These are phyloP conservation scores for Oxystoma pomonae DNA, from an alignment of 2,888 invertebrate species.

Conservation along the genomic window DNA sequence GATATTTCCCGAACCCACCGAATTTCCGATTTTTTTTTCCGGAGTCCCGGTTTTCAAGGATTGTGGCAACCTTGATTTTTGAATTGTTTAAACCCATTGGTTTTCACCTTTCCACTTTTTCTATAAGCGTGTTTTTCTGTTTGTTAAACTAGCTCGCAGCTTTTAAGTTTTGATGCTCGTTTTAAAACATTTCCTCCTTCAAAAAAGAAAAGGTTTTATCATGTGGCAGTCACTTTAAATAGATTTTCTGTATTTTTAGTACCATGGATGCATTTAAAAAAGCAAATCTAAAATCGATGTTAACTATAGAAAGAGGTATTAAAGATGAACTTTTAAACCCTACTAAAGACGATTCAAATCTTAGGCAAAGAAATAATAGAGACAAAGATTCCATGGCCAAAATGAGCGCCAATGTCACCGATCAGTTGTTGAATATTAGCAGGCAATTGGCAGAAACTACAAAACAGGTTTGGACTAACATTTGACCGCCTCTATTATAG, in stretches of 20 bases:
- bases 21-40: too few species aligned
- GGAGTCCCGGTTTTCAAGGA: too few species aligned
- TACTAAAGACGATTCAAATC: conserved; percentile 50
- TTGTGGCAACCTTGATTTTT: too few species aligned
- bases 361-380: conserved; percentile 62
- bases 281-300: conserved; percentile 73
- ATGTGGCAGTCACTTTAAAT: too few species aligned
- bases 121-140: too few species aligned
- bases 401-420: conserved; percentile 75
- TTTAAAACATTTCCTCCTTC: too few species aligned
- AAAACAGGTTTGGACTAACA: conserved; percentile 22
- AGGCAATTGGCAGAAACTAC: conserved; percentile 84
- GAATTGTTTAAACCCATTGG: too few species aligned
- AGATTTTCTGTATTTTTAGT: conserved; percentile 43
- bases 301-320: conserved; percentile 72
- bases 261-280: conserved; percentile 73
- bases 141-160: too few species aligned
- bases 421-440: conserved; percentile 79
- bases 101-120: too few species aligned
- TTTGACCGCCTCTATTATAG: too few species aligned
- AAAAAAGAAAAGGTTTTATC: too few species aligned
- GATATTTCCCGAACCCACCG: too few species aligned
- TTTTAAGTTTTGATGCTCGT: neutral
- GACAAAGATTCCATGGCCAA: conserved; percentile 64
- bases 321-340: conserved; percentile 65